Evolutionary conservation across 92 coral and sea anemone genomes (phyloP).

Genomic region (Virgularia gustaviana): DNA sequence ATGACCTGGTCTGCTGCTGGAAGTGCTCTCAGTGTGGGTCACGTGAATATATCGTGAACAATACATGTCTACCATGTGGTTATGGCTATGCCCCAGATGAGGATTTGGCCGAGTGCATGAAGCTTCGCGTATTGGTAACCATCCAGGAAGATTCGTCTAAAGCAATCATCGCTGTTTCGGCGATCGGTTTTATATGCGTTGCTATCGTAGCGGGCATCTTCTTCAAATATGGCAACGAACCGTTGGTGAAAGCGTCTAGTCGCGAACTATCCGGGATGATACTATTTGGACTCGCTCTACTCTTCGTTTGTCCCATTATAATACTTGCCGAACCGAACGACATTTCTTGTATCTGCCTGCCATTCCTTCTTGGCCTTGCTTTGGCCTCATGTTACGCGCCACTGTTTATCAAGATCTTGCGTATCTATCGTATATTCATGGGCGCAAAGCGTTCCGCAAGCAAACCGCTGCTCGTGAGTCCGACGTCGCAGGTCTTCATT

Average conservation of each 20-base stretch:
- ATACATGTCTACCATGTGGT: constrained; percentile 34
- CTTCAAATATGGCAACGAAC: constrained; percentile 33
- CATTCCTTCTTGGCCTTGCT: constrained; percentile 18
- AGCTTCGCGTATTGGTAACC: constrained; percentile 24
- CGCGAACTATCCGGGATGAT: constrained; percentile 50
- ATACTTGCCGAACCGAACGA: constrained; percentile 31
- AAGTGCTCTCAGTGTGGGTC: constrained; percentile 28
- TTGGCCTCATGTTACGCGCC: constrained; percentile 54
- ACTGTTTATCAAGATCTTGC: constrained; percentile 44
- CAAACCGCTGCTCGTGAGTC: constrained; percentile 43
- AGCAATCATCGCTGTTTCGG: constrained; percentile 25
- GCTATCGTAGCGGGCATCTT: constrained; percentile 30
- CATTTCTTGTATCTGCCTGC: constrained; percentile 24
- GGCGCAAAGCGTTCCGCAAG: constrained; percentile 45
- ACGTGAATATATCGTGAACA: constrained; percentile 39
- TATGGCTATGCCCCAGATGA: constrained; percentile 19
- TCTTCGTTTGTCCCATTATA: constrained; percentile 19
- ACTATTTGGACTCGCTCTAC: constrained; percentile 33
- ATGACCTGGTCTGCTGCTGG: constrained; percentile 45
- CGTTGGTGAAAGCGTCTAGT: constrained; percentile 50
- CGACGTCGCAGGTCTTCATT: constrained; percentile 45
- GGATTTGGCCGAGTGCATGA: constrained; percentile 30
- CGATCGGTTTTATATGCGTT: constrained; percentile 40
- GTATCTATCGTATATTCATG: constrained; percentile 46
- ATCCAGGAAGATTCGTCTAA: constrained; percentile 22